phyloP scores from a whole-genome alignment of 2,888 invertebrate genomes.

The Trissoscelio sp. region DNA sequence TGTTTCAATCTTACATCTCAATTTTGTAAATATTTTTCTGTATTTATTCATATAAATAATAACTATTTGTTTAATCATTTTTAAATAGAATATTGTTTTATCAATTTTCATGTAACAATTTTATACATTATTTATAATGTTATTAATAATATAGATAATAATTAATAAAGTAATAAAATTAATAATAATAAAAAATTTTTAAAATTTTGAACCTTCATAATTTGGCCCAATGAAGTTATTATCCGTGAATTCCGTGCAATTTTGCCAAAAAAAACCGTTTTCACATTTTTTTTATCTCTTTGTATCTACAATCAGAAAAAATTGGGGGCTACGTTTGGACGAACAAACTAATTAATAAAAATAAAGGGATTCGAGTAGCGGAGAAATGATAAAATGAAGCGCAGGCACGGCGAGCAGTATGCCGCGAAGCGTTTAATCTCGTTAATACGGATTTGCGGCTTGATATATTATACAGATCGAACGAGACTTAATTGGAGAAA shows the following conservation, averaged over 20 bases:
- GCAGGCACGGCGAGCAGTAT: conserved; percentile 50
- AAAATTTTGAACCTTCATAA: conserved; percentile 5
- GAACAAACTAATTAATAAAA: conserved; percentile 70
- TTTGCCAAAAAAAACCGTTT: neutral
- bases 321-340: conserved; percentile 63
- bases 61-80: too few species aligned
- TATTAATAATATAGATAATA: too few species aligned
- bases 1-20: conserved; percentile 1
- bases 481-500: conserved; percentile 60
- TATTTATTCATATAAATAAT: too few species aligned
- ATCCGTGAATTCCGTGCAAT: conserved; percentile 14
- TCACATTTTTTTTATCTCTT: conserved; percentile 15
- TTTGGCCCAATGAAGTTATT: conserved; percentile 23
- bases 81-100: too few species aligned
- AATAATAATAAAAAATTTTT: too few species aligned
- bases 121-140: too few species aligned
- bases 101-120: too few species aligned
- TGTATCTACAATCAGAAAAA: conserved; percentile 41
- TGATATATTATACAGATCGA: conserved; percentile 69
- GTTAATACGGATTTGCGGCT: conserved; percentile 72
- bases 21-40: neutral
- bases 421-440: conserved; percentile 74
- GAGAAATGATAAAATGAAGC: conserved; percentile 65
- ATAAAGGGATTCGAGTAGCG: conserved; percentile 58
- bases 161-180: too few species aligned